These are phyloP conservation scores for Bombus difficillimus DNA, from an alignment of 1,140 invertebrate genomes.

Conservation along the genomic window DNA sequence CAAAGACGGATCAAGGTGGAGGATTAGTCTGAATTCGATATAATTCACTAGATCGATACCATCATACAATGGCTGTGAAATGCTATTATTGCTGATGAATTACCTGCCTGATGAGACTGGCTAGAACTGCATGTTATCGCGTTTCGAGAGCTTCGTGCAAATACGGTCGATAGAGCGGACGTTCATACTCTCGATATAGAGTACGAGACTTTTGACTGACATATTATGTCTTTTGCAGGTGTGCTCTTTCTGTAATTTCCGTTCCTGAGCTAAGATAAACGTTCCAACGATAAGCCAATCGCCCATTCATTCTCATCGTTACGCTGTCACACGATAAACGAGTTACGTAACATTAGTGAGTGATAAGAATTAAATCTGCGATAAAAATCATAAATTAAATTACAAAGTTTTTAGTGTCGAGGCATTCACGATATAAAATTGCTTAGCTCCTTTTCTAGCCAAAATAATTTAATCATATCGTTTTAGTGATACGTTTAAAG, in stretches of 20 bases:
- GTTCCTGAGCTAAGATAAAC: neutral
- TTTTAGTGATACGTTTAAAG: too few species aligned
- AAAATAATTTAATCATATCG: too few species aligned
- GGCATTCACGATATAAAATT: too few species aligned
- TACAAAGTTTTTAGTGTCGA: too few species aligned
- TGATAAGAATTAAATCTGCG: neutral
- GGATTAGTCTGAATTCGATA: neutral
- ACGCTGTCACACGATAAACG: neutral
- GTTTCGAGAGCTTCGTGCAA: slow-evolving; percentile 15
- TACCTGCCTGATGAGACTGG: slow-evolving; percentile 30
- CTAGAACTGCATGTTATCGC: slow-evolving; percentile 17
- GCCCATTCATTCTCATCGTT: neutral
- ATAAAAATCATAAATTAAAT: too few species aligned
- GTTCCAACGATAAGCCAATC: neutral
- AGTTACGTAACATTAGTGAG: neutral
- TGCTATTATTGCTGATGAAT: slow-evolving; percentile 41
- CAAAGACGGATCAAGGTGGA: neutral
- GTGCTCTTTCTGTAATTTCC: too few species aligned
- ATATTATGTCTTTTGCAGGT: slow-evolving; percentile 2
- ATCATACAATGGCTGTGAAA: slow-evolving; percentile 25
- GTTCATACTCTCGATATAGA: neutral
- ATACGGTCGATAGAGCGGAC: neutral
- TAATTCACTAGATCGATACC: slow-evolving; percentile 2
- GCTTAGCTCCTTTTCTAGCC: too few species aligned
- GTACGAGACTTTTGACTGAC: neutral